Conservation (phyloP, 1,140 invertebrate genomes). For the Cydia amplana region DNA sequence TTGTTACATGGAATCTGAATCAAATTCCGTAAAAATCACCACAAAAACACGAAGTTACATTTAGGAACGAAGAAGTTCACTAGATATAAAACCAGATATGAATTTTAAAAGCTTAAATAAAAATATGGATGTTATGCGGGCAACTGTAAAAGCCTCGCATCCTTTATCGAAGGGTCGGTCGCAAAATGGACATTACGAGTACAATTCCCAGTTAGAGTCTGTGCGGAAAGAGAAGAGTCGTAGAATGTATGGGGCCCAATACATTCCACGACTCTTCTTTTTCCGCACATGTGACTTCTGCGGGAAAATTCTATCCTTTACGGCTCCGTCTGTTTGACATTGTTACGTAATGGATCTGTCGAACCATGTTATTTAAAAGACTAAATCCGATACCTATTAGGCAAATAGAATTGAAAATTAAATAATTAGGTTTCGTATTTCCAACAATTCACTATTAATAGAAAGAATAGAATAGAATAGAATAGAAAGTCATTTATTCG, state of each 20-base stretch:
- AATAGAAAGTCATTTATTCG: too few relatives aligned
- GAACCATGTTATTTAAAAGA: not conserved
- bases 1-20: not conserved
- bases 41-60: not conserved
- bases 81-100: too few relatives aligned
- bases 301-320: not conserved
- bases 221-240: too few relatives aligned
- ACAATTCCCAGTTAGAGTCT: slow-evolving; percentile 1
- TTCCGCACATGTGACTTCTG: too few relatives aligned
- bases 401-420: too few relatives aligned
- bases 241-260: too few relatives aligned
- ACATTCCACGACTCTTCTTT: too few relatives aligned
- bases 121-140: not conserved
- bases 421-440: too few relatives aligned
- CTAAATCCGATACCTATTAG: too few relatives aligned
- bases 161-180: slow-evolving; percentile 14
- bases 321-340: not conserved
- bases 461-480: too few relatives aligned
- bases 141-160: not conserved
- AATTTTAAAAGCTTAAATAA: not conserved
- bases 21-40: not conserved
- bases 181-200: slow-evolving; percentile 17
- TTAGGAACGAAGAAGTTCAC: not conserved
- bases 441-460: too few relatives aligned
- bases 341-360: not conserved